These are phyloP conservation scores for Tinamus major DNA, from an alignment of 2,797 vertebrate species.

Conservation along the genomic window DNA sequence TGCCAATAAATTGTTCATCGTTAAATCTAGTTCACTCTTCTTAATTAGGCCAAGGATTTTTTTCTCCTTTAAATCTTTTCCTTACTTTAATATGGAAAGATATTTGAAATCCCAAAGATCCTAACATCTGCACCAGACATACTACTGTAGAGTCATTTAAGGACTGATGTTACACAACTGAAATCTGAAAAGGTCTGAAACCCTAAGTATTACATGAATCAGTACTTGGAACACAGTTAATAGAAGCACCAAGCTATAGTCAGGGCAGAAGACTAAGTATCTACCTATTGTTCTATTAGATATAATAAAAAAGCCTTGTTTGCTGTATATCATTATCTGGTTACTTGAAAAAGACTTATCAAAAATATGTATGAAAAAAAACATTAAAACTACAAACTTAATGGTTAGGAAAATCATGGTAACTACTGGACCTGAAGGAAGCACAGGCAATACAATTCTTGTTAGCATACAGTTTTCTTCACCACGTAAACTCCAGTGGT, in stretches of 20 bases:
- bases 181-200: constrained; percentile 48
- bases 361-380: neutral
- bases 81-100: constrained; percentile 53
- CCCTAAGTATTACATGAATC: constrained; percentile 10
- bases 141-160: constrained; percentile 43
- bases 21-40: constrained; percentile 81
- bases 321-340: neutral
- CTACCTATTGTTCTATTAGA: neutral
- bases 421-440: neutral
- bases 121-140: constrained; percentile 21
- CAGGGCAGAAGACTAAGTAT: neutral
- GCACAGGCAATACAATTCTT: neutral
- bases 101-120: constrained; percentile 58
- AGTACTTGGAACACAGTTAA: neutral
- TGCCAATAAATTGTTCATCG: constrained; percentile 80
- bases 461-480: neutral
- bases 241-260: neutral
- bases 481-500: neutral
- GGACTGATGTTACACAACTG: constrained; percentile 45
- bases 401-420: neutral
- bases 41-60: constrained; percentile 79
- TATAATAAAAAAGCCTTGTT: neutral
- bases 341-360: neutral
- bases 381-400: neutral
- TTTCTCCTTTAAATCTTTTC: constrained; percentile 69